These are phyloP conservation scores for Rhinophrynus dorsalis DNA, from an alignment of 2,797 vertebrate genomes.

Conservation along the genomic window DNA sequence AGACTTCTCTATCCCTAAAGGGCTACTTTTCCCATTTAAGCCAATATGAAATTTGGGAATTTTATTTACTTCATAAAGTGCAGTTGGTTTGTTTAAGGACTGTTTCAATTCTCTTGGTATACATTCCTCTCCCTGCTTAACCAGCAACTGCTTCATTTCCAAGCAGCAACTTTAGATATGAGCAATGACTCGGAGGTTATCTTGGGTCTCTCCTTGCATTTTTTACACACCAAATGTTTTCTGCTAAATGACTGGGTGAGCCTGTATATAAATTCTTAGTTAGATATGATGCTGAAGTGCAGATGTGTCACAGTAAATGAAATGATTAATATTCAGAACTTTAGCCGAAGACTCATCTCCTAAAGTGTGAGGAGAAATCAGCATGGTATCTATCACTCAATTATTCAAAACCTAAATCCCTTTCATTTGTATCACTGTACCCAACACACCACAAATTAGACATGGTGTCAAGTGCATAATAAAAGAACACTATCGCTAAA, in stretches of 20 bases:
- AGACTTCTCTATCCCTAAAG: no score
- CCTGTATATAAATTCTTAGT: neutral
- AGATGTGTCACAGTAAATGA: constrained; percentile 10
- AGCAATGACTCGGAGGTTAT: neutral
- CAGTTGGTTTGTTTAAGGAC: no score
- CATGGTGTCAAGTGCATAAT: constrained; percentile 43
- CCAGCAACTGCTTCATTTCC: neutral
- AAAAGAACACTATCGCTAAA: no score
- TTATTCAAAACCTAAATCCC: constrained; percentile 33
- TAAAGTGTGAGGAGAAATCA: constrained; percentile 19
- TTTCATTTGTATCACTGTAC: constrained; percentile 16
- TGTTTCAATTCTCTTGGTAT: no score
- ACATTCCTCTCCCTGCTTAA: neutral
- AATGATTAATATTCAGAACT: constrained; percentile 25
- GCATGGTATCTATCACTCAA: constrained; percentile 26
- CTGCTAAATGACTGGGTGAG: constrained; percentile 12
- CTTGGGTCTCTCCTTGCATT: neutral
- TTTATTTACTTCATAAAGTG: no score
- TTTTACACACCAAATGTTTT: neutral
- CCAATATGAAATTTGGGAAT: no score
- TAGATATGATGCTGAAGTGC: neutral
- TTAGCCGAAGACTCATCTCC: constrained; percentile 22
- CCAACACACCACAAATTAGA: neutral
- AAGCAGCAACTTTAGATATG: neutral
- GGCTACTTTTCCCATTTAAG: no score